Conservation (phyloP, 2,888 invertebrate genomes). For the Amphipyra berbera region DNA sequence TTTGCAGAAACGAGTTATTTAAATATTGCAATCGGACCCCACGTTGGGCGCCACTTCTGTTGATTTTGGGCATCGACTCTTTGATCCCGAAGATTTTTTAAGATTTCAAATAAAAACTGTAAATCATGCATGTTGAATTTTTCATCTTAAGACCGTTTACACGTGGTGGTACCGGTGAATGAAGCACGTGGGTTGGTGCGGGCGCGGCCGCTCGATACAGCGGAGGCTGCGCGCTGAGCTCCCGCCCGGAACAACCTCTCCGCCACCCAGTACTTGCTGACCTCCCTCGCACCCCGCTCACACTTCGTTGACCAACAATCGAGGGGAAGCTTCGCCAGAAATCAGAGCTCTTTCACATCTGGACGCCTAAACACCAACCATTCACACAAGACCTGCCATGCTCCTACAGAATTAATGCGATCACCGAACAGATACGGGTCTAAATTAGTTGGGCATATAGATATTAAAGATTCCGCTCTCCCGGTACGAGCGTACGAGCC, state of each 20-base stretch:
- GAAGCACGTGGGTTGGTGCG: slow-evolving; percentile 76
- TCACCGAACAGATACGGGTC: slow-evolving; percentile 67
- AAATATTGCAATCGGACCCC: slow-evolving; percentile 5
- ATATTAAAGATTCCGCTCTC: slow-evolving; percentile 71
- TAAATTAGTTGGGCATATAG: slow-evolving; percentile 68
- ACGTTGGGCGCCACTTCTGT: slow-evolving; percentile 56
- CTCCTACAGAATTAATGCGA: slow-evolving; percentile 66
- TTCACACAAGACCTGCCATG: slow-evolving; percentile 68
- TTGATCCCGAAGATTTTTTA: neutral
- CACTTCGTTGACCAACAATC: slow-evolving; percentile 61
- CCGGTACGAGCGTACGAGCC: slow-evolving; percentile 65
- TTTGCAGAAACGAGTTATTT: neutral
- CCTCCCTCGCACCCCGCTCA: slow-evolving; percentile 62
- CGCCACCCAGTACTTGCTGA: slow-evolving; percentile 68
- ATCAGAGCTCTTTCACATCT: slow-evolving; percentile 68
- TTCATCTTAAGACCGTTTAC: slow-evolving; percentile 58
- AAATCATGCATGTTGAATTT: slow-evolving; percentile 51
- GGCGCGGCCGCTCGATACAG: slow-evolving; percentile 82
- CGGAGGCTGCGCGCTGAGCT: slow-evolving; percentile 83
- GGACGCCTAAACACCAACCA: slow-evolving; percentile 68
- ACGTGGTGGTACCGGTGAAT: slow-evolving; percentile 77
- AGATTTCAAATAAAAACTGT: slow-evolving; percentile 4
- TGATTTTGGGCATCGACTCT: neutral
- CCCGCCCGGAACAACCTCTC: slow-evolving; percentile 71
- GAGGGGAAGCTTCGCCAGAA: slow-evolving; percentile 57